These are phyloP conservation scores for Hedya salicella DNA, from an alignment of 2,888 invertebrate genomes.

Conservation along the genomic window DNA sequence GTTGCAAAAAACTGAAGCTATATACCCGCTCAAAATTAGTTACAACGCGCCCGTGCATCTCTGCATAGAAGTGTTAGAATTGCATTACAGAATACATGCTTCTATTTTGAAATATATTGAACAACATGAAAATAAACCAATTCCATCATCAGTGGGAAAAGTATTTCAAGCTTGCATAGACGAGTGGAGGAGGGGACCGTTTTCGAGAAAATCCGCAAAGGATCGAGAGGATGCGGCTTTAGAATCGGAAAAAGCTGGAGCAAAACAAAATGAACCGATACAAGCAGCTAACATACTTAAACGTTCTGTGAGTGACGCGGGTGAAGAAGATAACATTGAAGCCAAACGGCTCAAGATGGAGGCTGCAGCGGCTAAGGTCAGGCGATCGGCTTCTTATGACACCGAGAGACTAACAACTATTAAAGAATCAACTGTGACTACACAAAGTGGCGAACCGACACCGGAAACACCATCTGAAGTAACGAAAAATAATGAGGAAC, in stretches of 20 bases:
- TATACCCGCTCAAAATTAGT: constrained; percentile 94
- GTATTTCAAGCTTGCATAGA: constrained; percentile 85
- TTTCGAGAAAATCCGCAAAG: constrained; percentile 68
- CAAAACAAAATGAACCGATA: constrained; percentile 61
- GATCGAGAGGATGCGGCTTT: constrained; percentile 52
- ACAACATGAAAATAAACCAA: constrained; percentile 88
- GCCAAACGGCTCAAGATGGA: constrained; percentile 73
- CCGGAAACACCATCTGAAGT: constrained; percentile 51
- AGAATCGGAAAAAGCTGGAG: constrained; percentile 58
- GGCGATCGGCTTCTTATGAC: constrained; percentile 77
- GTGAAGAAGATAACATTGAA: constrained; percentile 76
- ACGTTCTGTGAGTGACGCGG: constrained; percentile 78
- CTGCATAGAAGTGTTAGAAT: constrained; percentile 95
- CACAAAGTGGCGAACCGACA: constrained; percentile 44
- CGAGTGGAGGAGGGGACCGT: constrained; percentile 77
- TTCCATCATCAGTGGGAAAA: constrained; percentile 85
- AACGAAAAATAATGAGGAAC: constrained; percentile 40
- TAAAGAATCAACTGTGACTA: constrained; percentile 52
- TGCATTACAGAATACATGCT: constrained; percentile 93
- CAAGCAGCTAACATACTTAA: constrained; percentile 80
- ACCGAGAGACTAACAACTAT: constrained; percentile 62
- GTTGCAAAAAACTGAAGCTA: constrained; percentile 91
- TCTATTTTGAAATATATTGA: constrained; percentile 95
- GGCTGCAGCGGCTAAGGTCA: constrained; percentile 76
- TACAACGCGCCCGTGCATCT: constrained; percentile 93